Conservation (phyloP, 2,113 vertebrate species). For the Poecile atricapillus region DNA sequence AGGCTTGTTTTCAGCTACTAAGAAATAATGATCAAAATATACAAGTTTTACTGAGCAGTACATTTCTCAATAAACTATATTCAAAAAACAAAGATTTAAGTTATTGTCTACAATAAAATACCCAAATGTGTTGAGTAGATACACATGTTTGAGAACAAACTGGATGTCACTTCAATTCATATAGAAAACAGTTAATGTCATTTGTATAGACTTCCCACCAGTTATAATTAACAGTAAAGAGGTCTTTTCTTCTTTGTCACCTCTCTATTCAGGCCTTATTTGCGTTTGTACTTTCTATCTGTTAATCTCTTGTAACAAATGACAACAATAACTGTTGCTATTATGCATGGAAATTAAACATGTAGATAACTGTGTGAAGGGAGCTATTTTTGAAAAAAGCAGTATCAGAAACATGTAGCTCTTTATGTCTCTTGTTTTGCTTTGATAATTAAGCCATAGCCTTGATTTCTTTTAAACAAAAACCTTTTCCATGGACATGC, state of each 20-base stretch:
- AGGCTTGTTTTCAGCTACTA: background rate
- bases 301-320: slow-evolving; percentile 76
- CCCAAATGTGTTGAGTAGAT: background rate
- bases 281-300: slow-evolving; percentile 77
- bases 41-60: background rate
- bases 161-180: slow-evolving; percentile 58
- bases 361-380: slow-evolving; percentile 72
- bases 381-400: slow-evolving; percentile 70
- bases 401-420: slow-evolving; percentile 64
- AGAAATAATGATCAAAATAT: background rate
- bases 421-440: slow-evolving; percentile 72
- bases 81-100: background rate
- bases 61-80: background rate
- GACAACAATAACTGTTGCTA: slow-evolving; percentile 75
- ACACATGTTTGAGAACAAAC: background rate
- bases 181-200: slow-evolving; percentile 67
- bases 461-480: slow-evolving; percentile 71
- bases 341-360: slow-evolving; percentile 79
- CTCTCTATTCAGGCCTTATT: slow-evolving; percentile 77
- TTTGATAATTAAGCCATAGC: slow-evolving; percentile 79
- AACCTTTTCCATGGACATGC: slow-evolving; percentile 60
- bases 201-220: slow-evolving; percentile 75
- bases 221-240: slow-evolving; percentile 78
- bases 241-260: slow-evolving; percentile 76
- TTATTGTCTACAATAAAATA: slow-evolving; percentile 44